Evolutionary conservation across 2,113 vertebrate species (phyloP).

Genomic region (Anhinga anhinga): DNA sequence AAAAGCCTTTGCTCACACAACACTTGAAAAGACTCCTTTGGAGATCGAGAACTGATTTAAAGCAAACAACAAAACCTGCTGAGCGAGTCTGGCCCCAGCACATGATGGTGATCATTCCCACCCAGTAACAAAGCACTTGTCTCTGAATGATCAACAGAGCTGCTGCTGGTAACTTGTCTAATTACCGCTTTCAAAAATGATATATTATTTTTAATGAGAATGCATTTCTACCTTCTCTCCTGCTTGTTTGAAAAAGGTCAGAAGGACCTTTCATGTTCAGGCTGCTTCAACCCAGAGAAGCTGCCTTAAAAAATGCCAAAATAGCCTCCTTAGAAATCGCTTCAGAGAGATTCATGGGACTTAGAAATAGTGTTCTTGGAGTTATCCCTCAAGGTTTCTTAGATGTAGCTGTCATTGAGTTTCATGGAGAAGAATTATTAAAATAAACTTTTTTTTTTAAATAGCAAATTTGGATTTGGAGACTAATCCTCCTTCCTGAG

Average conservation of each 20-base stretch:
- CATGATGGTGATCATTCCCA: neutral
- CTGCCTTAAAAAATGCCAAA: neutral
- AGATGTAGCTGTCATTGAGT: neutral
- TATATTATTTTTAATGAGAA: neutral
- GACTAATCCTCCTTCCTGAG: neutral
- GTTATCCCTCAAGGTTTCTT: neutral
- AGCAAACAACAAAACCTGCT: neutral
- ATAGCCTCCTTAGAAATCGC: neutral
- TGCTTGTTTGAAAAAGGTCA: neutral
- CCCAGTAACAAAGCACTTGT: neutral
- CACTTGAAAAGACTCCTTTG: neutral
- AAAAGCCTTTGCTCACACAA: neutral
- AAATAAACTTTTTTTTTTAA: neutral
- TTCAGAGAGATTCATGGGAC: neutral
- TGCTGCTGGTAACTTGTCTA: neutral
- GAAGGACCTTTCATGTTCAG: neutral
- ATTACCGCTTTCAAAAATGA: neutral
- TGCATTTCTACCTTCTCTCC: neutral
- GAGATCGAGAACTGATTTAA: neutral
- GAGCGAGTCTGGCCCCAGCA: neutral
- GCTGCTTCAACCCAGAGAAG: neutral
- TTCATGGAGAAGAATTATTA: neutral
- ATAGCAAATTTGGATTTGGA: neutral
- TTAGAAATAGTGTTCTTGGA: fast-evolving
- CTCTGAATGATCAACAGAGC: neutral